These are phyloP conservation scores for Drosophila ercepeae DNA, from an alignment of 1,140 invertebrate species.

Conservation along the genomic window DNA sequence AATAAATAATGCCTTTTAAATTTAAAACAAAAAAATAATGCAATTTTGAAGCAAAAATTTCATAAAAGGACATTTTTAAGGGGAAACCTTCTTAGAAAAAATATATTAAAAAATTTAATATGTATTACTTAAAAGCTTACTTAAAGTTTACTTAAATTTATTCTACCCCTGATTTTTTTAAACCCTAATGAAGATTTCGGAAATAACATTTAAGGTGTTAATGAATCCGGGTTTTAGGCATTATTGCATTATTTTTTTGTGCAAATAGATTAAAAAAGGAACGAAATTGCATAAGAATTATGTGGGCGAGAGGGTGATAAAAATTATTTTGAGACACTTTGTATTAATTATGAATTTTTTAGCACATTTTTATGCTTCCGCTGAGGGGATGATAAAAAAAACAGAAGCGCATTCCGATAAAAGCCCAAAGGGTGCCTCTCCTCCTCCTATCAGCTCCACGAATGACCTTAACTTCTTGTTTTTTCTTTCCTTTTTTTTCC, in stretches of 20 bases:
- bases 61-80: too few relatives aligned
- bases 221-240: background rate
- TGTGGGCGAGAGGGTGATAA: slow-evolving; percentile 16
- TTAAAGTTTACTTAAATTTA: too few relatives aligned
- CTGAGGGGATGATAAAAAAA: slow-evolving; percentile 5
- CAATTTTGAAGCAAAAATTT: too few relatives aligned
- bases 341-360: background rate
- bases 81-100: too few relatives aligned
- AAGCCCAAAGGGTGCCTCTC: slow-evolving; percentile 20
- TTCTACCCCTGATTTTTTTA: too few relatives aligned
- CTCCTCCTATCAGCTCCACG: slow-evolving; percentile 1
- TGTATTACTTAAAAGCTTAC: too few relatives aligned
- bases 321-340: background rate
- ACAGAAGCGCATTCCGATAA: slow-evolving; percentile 22
- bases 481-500: background rate
- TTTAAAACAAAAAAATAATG: too few relatives aligned
- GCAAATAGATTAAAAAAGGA: background rate
- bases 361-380: slow-evolving; percentile 33
- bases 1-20: too few relatives aligned
- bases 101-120: too few relatives aligned
- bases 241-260: background rate
- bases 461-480: slow-evolving; percentile 17
- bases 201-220: slow-evolving; percentile 5
- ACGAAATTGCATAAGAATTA: background rate
- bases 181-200: too few relatives aligned